phyloP scores from a whole-genome alignment of 2,113 vertebrate species.

The Chloropsis cyanopogon region DNA sequence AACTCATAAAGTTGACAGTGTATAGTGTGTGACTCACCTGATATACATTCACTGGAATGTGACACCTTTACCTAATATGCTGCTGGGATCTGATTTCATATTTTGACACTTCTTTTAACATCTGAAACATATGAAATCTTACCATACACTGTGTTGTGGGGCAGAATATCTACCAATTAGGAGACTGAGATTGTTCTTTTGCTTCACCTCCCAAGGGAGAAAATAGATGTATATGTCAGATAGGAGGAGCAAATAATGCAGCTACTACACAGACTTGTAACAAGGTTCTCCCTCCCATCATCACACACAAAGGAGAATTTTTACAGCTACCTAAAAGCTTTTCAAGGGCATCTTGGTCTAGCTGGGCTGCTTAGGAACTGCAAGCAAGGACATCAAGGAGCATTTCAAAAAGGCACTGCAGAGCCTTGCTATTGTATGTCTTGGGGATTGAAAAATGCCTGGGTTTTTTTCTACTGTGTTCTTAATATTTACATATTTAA shows the following conservation, averaged over 20 bases:
- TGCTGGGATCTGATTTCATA: not conserved
- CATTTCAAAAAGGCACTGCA: not conserved
- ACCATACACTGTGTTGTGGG: not conserved
- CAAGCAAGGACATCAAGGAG: not conserved
- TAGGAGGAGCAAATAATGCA: not conserved
- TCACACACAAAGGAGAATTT: not conserved
- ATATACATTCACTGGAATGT: not conserved
- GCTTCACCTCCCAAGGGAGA: not conserved
- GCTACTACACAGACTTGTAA: not conserved
- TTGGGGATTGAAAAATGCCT: not conserved
- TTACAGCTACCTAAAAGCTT: not conserved
- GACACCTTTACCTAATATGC: rapidly evolving
- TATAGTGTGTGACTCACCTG: not conserved
- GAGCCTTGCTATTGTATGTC: not conserved
- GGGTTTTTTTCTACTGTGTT: not conserved
- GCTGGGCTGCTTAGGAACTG: not conserved
- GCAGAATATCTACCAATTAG: not conserved
- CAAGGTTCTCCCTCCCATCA: not conserved
- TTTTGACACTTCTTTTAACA: not conserved
- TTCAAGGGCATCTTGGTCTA: not conserved
- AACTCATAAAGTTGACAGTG: not conserved
- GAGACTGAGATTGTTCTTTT: not conserved
- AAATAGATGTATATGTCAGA: not conserved
- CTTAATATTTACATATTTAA: not conserved
- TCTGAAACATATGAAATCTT: not conserved